Evolutionary conservation across 2,888 invertebrate species (phyloP).

Genomic region (Anagyrus pseudococci): DNA sequence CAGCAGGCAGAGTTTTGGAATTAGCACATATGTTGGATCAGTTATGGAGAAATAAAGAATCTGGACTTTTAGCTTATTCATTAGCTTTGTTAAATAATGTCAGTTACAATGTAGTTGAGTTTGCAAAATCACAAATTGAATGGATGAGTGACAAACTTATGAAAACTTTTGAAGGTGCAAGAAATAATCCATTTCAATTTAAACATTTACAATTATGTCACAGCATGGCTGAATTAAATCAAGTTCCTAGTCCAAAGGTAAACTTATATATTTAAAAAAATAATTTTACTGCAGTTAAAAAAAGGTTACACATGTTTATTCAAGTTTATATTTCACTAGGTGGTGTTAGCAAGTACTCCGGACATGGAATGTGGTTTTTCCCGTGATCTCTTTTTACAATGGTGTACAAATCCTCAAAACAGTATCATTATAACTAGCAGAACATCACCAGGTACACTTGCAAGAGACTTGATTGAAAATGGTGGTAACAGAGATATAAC

Average conservation of each 20-base stretch:
- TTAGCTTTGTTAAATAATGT: conserved; percentile 94
- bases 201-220: conserved; percentile 94
- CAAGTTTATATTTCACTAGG: conserved; percentile 59
- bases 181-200: conserved; percentile 95
- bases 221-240: conserved; percentile 82
- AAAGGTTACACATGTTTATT: background rate
- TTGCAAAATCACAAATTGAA: conserved; percentile 98
- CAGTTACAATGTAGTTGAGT: conserved; percentile 97
- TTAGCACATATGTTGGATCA: conserved; percentile 96
- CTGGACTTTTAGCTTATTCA: conserved; percentile 93
- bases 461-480: conserved; percentile 79
- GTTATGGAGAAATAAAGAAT: conserved; percentile 93
- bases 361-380: conserved; percentile 97
- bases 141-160: conserved; percentile 99
- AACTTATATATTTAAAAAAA: conserved; percentile 6
- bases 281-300: background rate
- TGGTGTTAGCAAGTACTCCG: conserved; percentile 92
- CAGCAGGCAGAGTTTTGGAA: conserved; percentile 95
- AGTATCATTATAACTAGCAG: conserved; percentile 93
- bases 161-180: conserved; percentile 87
- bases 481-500: conserved; percentile 77
- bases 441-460: conserved; percentile 81
- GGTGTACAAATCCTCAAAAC: conserved; percentile 92
- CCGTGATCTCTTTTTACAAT: conserved; percentile 90
- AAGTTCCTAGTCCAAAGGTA: conserved; percentile 88